phyloP scores from a whole-genome alignment of 2,113 vertebrate species.

The Cromileptes altivelis region DNA sequence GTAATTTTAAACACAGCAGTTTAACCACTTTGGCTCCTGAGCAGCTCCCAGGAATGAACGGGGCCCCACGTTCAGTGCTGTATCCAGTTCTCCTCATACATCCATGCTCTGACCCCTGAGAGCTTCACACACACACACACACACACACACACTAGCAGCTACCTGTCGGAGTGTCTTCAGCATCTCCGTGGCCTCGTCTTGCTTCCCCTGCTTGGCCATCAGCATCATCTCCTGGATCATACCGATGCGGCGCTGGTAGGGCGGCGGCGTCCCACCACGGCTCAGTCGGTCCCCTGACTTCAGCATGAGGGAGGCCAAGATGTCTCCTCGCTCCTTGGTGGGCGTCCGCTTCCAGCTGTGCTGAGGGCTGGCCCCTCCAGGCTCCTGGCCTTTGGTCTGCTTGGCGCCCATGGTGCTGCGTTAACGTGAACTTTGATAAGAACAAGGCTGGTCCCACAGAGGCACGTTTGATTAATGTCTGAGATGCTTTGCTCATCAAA shows the following conservation, averaged over 20 bases:
- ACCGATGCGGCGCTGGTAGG: conserved; percentile 92
- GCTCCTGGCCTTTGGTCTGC: conserved; percentile 90
- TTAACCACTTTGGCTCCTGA: too few relatives aligned
- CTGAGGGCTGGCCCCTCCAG: conserved; percentile 84
- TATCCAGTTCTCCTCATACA: too few relatives aligned
- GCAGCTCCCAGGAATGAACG: too few relatives aligned
- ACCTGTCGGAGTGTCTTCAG: conserved; percentile 96
- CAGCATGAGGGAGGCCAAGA: conserved; percentile 90
- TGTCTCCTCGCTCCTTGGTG: conserved; percentile 87
- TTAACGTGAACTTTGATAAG: conserved; percentile 40
- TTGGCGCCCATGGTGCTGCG: conserved; percentile 90
- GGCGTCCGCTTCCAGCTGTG: conserved; percentile 86
- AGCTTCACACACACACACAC: background rate
- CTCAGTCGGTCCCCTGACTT: conserved; percentile 91
- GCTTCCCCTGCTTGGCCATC: conserved; percentile 92
- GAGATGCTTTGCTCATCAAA: conserved; percentile 31
- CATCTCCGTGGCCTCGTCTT: conserved; percentile 94
- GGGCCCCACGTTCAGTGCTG: too few relatives aligned
- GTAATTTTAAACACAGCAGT: too few relatives aligned
- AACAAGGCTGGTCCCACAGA: conserved; percentile 38
- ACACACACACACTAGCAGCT: conserved; percentile 41
- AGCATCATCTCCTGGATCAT: conserved; percentile 98
- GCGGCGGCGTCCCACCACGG: conserved; percentile 87
- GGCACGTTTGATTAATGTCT: conserved; percentile 4
- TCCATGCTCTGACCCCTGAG: too few relatives aligned